Evolutionary conservation across 2,113 vertebrate species (phyloP).

Genomic region (Microcebus ravelobensis): DNA sequence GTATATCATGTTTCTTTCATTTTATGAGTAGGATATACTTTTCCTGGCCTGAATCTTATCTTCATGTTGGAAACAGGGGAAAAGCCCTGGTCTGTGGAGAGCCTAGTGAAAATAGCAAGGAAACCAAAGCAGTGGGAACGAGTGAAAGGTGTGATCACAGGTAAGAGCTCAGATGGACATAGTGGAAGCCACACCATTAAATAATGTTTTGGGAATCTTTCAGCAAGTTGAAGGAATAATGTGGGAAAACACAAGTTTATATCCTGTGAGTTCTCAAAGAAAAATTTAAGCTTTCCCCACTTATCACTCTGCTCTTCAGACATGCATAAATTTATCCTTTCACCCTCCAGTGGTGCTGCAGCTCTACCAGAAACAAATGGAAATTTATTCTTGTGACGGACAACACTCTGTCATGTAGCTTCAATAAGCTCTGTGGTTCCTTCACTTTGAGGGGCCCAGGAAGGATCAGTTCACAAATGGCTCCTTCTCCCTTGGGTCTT

Average conservation of each 20-base stretch:
- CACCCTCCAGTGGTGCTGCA: neutral
- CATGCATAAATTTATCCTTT: neutral
- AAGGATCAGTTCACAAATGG: neutral
- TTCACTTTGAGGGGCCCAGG: neutral
- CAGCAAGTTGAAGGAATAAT: neutral
- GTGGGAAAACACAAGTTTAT: neutral
- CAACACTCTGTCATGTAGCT: neutral
- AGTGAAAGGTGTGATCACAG: neutral
- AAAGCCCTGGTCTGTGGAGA: neutral
- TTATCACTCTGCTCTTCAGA: neutral
- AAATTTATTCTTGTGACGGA: neutral
- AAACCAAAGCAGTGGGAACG: neutral
- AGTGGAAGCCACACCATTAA: neutral
- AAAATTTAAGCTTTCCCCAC: neutral
- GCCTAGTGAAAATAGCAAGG: neutral
- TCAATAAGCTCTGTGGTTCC: neutral
- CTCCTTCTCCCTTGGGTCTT: neutral
- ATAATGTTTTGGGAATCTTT: neutral
- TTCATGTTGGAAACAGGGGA: neutral
- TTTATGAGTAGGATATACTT: neutral
- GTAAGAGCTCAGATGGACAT: neutral
- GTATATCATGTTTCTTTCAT: neutral
- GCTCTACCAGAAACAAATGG: neutral
- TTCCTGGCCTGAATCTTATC: neutral
- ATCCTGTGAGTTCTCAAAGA: neutral